A percentile compares a stretch with the other conserved stretches of the same genome.
phyloP scores from a whole-genome alignment of 2,888 invertebrate genomes.

The Blastobasis adustella region DNA sequence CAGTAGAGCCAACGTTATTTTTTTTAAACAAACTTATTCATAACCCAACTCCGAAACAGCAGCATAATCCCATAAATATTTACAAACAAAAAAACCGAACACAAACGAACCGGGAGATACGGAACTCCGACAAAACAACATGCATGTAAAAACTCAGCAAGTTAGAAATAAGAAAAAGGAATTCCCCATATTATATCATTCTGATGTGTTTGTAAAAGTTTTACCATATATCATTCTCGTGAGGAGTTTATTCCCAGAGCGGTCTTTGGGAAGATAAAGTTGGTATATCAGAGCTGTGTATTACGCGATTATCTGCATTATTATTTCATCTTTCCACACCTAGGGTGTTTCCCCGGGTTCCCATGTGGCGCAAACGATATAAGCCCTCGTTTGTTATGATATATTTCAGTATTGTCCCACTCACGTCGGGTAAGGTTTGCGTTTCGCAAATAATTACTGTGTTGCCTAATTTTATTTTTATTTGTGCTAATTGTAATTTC shows the following conservation, averaged over 20 bases:
- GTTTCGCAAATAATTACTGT: too few relatives aligned
- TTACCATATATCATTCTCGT: slow-evolving; percentile 34
- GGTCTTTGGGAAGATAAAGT: slow-evolving; percentile 3
- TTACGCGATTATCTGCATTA: not conserved
- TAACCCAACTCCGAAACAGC: too few relatives aligned
- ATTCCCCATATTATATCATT: slow-evolving; percentile 21
- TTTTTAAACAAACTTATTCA: too few relatives aligned
- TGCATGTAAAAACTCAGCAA: slow-evolving; percentile 15
- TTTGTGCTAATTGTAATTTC: too few relatives aligned
- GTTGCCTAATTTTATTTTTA: too few relatives aligned
- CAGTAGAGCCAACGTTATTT: too few relatives aligned
- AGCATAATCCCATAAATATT: slow-evolving; percentile 17
- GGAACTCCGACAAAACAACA: slow-evolving; percentile 14
- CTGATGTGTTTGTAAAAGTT: slow-evolving; percentile 40
- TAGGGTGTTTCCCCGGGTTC: too few relatives aligned
- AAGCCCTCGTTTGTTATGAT: too few relatives aligned
- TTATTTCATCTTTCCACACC: not conserved
- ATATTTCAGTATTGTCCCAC: too few relatives aligned
- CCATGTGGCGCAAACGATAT: too few relatives aligned
- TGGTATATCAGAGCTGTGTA: not conserved
- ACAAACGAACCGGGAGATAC: slow-evolving; percentile 3
- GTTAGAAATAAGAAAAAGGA: slow-evolving; percentile 15
- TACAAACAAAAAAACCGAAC: not conserved
- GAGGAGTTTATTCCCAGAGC: slow-evolving; percentile 12
- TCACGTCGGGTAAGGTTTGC: too few relatives aligned